These are phyloP conservation scores for Myiozetetes cayanensis DNA, from an alignment of 2,113 vertebrate genomes.

Conservation along the genomic window DNA sequence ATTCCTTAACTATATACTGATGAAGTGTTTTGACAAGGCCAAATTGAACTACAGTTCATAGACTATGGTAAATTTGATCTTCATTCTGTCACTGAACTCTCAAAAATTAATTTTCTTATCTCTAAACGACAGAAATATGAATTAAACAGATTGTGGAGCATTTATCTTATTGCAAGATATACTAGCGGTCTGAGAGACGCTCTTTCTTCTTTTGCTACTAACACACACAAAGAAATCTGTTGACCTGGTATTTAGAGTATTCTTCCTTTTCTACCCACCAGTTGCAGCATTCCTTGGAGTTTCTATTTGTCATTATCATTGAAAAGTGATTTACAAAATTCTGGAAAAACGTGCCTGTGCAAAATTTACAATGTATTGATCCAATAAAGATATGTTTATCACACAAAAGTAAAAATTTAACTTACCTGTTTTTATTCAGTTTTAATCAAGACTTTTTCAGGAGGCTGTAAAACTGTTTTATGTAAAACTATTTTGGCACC, in stretches of 20 bases:
- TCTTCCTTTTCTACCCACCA: neutral
- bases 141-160: slow-evolving; percentile 18
- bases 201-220: neutral
- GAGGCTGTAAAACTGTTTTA: neutral
- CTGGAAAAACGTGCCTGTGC: neutral
- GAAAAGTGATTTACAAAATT: neutral
- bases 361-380: neutral
- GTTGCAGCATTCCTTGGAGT: neutral
- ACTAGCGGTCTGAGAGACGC: neutral
- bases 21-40: slow-evolving; percentile 21
- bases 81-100: neutral
- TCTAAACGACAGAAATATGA: slow-evolving; percentile 52
- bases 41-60: slow-evolving; percentile 1
- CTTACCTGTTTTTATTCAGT: neutral
- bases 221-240: neutral
- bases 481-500: neutral
- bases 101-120: slow-evolving; percentile 70
- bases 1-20: slow-evolving; percentile 15
- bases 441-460: slow-evolving; percentile 7
- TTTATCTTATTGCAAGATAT: slow-evolving; percentile 19
- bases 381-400: neutral
- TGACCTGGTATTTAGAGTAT: neutral
- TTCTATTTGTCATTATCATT: neutral
- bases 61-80: slow-evolving; percentile 36
- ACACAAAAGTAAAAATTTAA: neutral